A percentile compares a stretch with the other conserved stretches of the same genome.
Evolutionary conservation across 2,113 vertebrate species (phyloP).

Genomic region (Ammodytes marinus): DNA sequence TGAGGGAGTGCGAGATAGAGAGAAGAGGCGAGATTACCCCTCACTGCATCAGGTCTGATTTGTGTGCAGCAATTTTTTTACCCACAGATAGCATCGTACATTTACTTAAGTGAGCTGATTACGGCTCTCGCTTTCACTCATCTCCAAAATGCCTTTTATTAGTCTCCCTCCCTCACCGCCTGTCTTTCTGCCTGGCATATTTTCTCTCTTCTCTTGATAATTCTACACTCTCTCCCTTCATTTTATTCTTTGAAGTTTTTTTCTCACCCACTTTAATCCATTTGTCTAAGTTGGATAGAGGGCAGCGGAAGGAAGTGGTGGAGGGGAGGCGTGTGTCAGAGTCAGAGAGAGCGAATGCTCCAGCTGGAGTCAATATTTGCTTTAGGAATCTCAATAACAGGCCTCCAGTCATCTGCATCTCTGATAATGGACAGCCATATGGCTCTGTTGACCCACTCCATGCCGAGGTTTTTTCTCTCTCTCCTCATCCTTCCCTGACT

Average conservation of each 20-base stretch:
- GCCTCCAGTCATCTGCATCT: slow-evolving; percentile 88
- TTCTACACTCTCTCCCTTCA: slow-evolving; percentile 41
- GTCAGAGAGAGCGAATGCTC: slow-evolving; percentile 76
- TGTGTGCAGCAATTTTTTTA: slow-evolving; percentile 67
- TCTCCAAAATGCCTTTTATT: slow-evolving; percentile 68
- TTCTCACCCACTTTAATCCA: slow-evolving; percentile 65
- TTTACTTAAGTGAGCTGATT: slow-evolving; percentile 77
- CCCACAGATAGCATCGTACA: slow-evolving; percentile 60
- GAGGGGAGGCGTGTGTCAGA: slow-evolving; percentile 78
- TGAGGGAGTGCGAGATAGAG: slow-evolving; percentile 29
- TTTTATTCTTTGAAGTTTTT: slow-evolving; percentile 63
- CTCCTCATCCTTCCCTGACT: slow-evolving; percentile 63
- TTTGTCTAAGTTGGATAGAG: slow-evolving; percentile 71
- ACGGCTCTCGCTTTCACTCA: slow-evolving; percentile 60
- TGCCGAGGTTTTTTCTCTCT: slow-evolving; percentile 68
- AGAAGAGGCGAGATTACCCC: slow-evolving; percentile 56
- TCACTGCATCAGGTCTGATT: slow-evolving; percentile 69
- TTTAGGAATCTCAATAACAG: slow-evolving; percentile 90
- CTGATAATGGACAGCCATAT: slow-evolving; percentile 89
- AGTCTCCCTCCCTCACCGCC: slow-evolving; percentile 36
- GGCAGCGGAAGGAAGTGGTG: slow-evolving; percentile 79
- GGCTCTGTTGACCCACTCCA: slow-evolving; percentile 88
- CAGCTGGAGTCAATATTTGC: slow-evolving; percentile 90
- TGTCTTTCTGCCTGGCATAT: slow-evolving; percentile 46
- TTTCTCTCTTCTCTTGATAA: slow-evolving; percentile 39